Conservation (phyloP, 2,797 vertebrate species). For the Mormyrops attenuatus region DNA sequence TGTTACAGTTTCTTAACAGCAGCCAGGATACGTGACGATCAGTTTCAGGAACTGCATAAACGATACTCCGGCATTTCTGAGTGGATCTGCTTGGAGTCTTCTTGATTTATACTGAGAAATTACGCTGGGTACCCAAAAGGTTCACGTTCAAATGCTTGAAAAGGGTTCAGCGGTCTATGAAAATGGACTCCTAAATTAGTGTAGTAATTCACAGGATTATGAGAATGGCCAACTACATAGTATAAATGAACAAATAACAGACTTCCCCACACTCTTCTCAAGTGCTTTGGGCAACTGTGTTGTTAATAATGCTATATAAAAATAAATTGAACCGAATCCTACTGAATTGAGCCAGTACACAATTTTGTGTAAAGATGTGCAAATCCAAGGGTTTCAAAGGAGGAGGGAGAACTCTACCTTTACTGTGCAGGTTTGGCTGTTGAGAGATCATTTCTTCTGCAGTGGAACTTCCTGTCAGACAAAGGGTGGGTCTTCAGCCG, state of each 20-base stretch:
- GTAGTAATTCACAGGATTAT: background rate
- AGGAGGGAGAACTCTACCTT: background rate
- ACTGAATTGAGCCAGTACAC: background rate
- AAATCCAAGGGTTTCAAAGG: background rate
- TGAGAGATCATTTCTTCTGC: slow-evolving; percentile 10
- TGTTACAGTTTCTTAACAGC: background rate
- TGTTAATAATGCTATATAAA: background rate
- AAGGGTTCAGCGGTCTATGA: background rate
- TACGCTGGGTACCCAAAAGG: background rate
- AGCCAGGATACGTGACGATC: background rate
- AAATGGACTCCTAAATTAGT: background rate
- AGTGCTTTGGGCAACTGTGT: background rate
- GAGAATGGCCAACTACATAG: background rate
- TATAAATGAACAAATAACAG: background rate
- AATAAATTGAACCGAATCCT: background rate
- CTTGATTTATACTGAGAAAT: background rate
- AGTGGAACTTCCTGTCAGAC: slow-evolving; percentile 6
- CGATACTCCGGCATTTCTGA: background rate
- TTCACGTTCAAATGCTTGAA: background rate
- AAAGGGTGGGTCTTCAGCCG: background rate
- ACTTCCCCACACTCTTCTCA: background rate
- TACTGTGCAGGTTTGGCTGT: background rate
- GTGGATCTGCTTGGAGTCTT: background rate
- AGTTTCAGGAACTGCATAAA: background rate
- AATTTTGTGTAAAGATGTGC: background rate